Evolutionary conservation across 2,888 invertebrate species (phyloP).

Genomic region (Colletes collaris): DNA sequence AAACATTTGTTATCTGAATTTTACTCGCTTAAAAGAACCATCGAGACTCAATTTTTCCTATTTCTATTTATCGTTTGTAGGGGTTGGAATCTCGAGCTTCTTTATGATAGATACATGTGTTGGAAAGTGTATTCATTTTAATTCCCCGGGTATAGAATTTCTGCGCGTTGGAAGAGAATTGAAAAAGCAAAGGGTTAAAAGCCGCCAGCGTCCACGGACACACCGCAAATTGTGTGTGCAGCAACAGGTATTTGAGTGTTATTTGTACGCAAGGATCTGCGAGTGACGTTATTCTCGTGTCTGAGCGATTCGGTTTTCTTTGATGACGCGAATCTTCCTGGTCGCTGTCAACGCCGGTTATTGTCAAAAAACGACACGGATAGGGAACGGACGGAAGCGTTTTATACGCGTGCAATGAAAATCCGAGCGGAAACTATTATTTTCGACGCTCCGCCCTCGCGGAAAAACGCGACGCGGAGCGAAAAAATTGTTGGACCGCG

Average conservation of each 20-base stretch:
- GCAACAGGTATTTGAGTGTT: conserved; percentile 44
- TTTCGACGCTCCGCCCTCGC: background rate
- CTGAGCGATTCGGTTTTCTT: conserved; percentile 15
- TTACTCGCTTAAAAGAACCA: too few relatives aligned
- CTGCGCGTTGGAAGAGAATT: background rate
- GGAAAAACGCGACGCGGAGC: background rate
- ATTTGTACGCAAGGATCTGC: conserved; percentile 14
- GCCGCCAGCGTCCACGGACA: background rate
- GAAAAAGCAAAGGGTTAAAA: conserved; percentile 1
- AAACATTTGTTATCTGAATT: too few relatives aligned
- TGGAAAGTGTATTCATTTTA: background rate
- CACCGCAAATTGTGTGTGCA: conserved; percentile 3
- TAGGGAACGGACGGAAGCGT: background rate
- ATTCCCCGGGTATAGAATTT: too few relatives aligned
- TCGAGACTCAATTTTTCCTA: too few relatives aligned
- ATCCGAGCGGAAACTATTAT: background rate
- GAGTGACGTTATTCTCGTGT: conserved; percentile 25
- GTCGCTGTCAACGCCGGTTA: conserved; percentile 1
- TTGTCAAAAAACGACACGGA: conserved; percentile 7
- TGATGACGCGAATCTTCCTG: conserved; percentile 2
- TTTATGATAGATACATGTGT: too few relatives aligned
- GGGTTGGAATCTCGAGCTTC: too few relatives aligned
- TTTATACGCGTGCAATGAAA: conserved; percentile 18
- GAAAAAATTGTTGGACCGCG: background rate
- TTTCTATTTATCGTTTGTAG: too few relatives aligned